Evolutionary conservation across 2,113 vertebrate species (phyloP).

Genomic region (Lutjanus erythropterus): DNA sequence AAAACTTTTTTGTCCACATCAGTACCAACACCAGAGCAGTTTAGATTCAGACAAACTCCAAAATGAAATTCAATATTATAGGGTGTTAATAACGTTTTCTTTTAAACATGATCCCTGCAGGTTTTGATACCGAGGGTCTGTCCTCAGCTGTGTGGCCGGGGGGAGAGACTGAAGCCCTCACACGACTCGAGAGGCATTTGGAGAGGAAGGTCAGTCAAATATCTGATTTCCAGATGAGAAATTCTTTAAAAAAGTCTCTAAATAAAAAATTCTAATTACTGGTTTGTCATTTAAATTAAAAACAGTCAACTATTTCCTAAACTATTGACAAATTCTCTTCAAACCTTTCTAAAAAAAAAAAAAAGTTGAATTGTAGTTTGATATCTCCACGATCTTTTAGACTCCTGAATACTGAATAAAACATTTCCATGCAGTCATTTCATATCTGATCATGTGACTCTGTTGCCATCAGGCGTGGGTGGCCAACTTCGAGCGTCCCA

Average conservation of each 20-base stretch:
- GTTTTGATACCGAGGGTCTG: constrained; percentile 96
- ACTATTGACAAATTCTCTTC: neutral
- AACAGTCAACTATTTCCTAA: neutral
- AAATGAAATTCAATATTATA: neutral
- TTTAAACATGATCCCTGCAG: constrained; percentile 75
- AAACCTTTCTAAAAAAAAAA: no score
- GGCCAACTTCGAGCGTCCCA: constrained; percentile 97
- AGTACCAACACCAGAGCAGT: neutral
- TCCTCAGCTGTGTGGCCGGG: constrained; percentile 97
- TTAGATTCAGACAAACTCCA: neutral
- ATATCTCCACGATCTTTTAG: no score
- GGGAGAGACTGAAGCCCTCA: constrained; percentile 96
- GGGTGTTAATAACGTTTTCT: neutral
- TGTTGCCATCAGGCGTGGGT: constrained; percentile 92
- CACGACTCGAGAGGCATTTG: constrained; percentile 94
- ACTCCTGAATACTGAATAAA: no score
- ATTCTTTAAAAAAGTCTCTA: no score
- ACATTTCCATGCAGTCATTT: no score
- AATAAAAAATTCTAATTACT: neutral
- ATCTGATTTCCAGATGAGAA: no score
- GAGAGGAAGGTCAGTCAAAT: constrained; percentile 91
- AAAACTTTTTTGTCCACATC: no score
- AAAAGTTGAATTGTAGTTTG: no score
- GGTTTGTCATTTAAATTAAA: neutral
- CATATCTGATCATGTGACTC: neutral